Percentiles rank a stretch among this genome's conserved stretches.
These are phyloP conservation scores for Carterocephalus palaemon DNA, from an alignment of 2,888 invertebrate species.

Conservation along the genomic window DNA sequence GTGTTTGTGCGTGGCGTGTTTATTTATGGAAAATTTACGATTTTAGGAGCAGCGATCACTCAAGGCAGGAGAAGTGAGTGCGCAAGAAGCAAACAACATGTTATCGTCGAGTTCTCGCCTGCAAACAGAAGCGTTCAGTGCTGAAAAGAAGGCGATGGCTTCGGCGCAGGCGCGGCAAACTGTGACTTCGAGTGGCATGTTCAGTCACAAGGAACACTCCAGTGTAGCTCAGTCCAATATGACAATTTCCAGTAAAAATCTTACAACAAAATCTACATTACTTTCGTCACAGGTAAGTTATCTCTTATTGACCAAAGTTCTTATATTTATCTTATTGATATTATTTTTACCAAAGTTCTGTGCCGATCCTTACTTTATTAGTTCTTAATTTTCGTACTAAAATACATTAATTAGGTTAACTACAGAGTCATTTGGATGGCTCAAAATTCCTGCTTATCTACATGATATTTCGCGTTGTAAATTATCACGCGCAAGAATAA, in stretches of 20 bases:
- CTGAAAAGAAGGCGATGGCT: conserved; percentile 87
- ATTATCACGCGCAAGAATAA: conserved; percentile 5
- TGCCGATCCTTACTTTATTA: too few relatives aligned
- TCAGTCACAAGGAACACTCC: conserved; percentile 83
- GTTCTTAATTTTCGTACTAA: too few relatives aligned
- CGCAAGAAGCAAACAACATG: conserved; percentile 91
- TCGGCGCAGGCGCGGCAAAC: conserved; percentile 89
- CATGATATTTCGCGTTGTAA: too few relatives aligned
- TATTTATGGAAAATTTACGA: conserved; percentile 26
- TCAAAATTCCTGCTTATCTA: too few relatives aligned
- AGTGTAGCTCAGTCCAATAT: conserved; percentile 90
- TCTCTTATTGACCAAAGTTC: neutral
- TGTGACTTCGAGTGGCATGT: conserved; percentile 87
- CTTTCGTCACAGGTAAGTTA: conserved; percentile 73
- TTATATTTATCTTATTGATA: too few relatives aligned
- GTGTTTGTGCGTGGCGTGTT: conserved; percentile 23
- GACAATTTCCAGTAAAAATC: conserved; percentile 86
- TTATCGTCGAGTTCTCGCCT: conserved; percentile 90
- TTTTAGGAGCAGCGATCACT: conserved; percentile 90
- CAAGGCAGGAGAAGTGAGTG: conserved; percentile 89
- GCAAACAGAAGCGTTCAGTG: conserved; percentile 91
- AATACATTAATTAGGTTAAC: too few relatives aligned
- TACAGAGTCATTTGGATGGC: too few relatives aligned
- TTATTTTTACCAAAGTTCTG: too few relatives aligned
- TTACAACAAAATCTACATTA: conserved; percentile 81